phyloP scores from a whole-genome alignment of 2,888 invertebrate species.

The Protodeltote pygarga region DNA sequence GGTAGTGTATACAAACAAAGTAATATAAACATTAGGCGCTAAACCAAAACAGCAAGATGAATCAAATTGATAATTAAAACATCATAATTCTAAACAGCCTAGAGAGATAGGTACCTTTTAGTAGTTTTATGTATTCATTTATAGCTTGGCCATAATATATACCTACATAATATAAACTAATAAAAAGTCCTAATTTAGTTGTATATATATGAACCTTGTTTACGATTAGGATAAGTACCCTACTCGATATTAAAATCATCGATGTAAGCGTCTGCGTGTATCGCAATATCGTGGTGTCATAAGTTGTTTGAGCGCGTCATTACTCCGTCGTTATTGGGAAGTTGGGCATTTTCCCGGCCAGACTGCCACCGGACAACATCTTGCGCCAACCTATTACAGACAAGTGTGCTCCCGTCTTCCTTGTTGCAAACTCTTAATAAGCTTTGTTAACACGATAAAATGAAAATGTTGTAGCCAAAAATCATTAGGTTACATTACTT shows the following conservation, averaged over 20 bases:
- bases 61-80: no score
- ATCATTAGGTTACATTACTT: background rate
- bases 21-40: no score
- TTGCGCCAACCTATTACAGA: conserved; percentile 83
- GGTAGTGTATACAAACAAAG: background rate
- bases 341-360: conserved; percentile 73
- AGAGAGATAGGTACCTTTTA: no score
- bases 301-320: conserved; percentile 76
- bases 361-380: conserved; percentile 75
- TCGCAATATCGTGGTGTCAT: conserved; percentile 64
- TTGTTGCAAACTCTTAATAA: conserved; percentile 67
- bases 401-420: conserved; percentile 72
- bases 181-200: no score
- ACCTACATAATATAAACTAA: no score
- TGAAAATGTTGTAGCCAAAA: conserved; percentile 11
- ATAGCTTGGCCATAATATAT: no score
- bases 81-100: no score
- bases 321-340: conserved; percentile 81
- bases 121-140: no score
- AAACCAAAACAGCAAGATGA: no score
- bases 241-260: conserved; percentile 25
- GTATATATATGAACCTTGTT: background rate
- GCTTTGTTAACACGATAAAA: conserved; percentile 53
- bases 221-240: background rate
- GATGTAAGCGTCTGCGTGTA: conserved; percentile 41